These are phyloP conservation scores for Diarsia rubi DNA, from an alignment of 2,888 invertebrate genomes.

Conservation along the genomic window DNA sequence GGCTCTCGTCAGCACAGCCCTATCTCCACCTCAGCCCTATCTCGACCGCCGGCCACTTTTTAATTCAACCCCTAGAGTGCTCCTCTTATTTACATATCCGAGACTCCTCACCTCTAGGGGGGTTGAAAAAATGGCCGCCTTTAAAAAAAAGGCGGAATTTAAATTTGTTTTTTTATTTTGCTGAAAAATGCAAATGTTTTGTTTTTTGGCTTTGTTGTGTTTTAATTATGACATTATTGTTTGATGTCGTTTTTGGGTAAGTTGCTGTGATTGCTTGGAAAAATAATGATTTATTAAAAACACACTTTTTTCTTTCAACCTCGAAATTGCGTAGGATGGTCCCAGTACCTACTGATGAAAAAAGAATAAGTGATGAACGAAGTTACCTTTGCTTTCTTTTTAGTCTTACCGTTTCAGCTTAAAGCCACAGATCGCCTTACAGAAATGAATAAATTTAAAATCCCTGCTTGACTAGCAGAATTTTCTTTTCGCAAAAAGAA, in stretches of 20 bases:
- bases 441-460: constrained; percentile 13
- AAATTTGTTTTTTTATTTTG: constrained; percentile 40
- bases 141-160: constrained; percentile 44
- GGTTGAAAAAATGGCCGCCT: constrained; percentile 35
- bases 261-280: background rate
- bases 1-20: constrained; percentile 61
- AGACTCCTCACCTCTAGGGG: constrained; percentile 65
- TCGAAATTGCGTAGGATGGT: background rate
- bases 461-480: background rate
- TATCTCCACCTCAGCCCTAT: constrained; percentile 60
- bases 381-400: background rate
- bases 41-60: constrained; percentile 69
- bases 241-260: constrained; percentile 9
- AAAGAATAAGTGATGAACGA: background rate
- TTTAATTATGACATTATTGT: constrained; percentile 35
- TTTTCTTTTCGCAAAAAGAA: background rate
- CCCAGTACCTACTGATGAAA: background rate
- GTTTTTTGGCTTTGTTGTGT: constrained; percentile 13
- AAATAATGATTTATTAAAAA: background rate
- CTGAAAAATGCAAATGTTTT: constrained; percentile 30
- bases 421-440: constrained; percentile 6
- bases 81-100: constrained; percentile 75
- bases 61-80: constrained; percentile 69
- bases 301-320: background rate
- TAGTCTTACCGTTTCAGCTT: background rate